Evolutionary conservation across 2,888 invertebrate genomes (phyloP).

Genomic region (Tinea semifulvella): DNA sequence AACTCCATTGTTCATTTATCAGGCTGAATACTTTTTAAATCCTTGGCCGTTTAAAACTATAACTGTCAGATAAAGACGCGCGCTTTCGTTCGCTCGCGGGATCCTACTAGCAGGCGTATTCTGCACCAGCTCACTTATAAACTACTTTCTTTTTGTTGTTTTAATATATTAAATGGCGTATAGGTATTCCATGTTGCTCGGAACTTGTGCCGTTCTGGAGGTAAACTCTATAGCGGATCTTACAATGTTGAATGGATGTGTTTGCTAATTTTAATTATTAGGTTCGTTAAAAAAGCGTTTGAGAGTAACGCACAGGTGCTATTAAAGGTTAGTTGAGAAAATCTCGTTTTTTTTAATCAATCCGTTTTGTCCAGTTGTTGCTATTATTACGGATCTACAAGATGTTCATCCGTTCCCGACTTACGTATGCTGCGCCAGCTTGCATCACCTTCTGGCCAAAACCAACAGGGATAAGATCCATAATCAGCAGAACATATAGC

Average conservation of each 20-base stretch:
- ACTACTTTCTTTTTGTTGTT: constrained; percentile 11
- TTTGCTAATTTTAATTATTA: constrained; percentile 9
- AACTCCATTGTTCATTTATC: constrained; percentile 8
- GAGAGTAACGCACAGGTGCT: not conserved
- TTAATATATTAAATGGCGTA: not conserved
- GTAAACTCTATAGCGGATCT: not conserved
- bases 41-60: not conserved
- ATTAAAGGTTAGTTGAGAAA: no score
- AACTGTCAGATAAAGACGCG: constrained; percentile 3
- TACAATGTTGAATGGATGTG: not conserved
- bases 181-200: not conserved
- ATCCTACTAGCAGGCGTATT: not conserved
- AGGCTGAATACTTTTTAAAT: not conserved
- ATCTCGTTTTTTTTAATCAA: no score
- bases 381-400: no score
- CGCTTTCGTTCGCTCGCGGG: constrained; percentile 4
- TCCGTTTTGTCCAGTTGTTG: no score
- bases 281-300: not conserved
- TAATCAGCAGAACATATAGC: no score
- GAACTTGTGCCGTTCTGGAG: not conserved
- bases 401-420: no score
- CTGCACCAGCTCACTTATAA: not conserved
- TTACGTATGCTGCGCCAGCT: no score
- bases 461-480: no score
- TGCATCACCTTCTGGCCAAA: no score